These are phyloP conservation scores for Ichneumoninae sp. DNA, from an alignment of 2,888 invertebrate species.

Conservation along the genomic window DNA sequence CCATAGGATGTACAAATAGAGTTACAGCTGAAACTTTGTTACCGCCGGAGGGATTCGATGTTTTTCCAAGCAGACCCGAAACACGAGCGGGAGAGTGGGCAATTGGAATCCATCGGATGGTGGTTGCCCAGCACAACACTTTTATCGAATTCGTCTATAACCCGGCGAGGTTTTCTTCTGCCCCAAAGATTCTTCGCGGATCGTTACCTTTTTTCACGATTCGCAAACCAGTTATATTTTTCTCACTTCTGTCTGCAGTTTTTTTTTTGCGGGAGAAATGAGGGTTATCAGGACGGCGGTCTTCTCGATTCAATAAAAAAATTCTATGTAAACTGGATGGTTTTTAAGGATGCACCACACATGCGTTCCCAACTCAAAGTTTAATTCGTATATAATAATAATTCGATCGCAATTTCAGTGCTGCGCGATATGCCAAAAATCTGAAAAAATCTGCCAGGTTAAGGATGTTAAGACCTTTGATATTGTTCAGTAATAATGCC, in stretches of 20 bases:
- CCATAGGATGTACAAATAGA: conserved; percentile 2
- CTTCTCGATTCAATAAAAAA: neutral
- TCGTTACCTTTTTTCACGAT: neutral
- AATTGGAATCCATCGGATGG: conserved; percentile 6
- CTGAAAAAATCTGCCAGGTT: no score
- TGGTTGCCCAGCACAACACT: neutral
- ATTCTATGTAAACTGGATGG: neutral
- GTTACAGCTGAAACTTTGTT: neutral
- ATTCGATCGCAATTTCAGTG: no score
- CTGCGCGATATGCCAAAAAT: no score
- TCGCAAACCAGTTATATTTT: conserved; percentile 2
- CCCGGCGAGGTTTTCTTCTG: conserved; percentile 17
- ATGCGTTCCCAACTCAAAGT: no score
- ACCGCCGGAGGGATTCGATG: neutral
- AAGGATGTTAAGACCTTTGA: no score
- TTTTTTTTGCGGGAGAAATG: neutral
- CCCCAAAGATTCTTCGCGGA: conserved; percentile 2
- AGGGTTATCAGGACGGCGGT: neutral
- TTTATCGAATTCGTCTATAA: conserved; percentile 20
- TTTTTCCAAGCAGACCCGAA: neutral
- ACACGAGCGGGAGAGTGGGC: neutral
- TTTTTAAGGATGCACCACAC: no score
- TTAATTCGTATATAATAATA: no score
- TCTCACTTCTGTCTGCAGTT: conserved; percentile 37
- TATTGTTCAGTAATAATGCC: no score